These are phyloP conservation scores for Xestia ashworthii DNA, from an alignment of 2,888 invertebrate species.

Conservation along the genomic window DNA sequence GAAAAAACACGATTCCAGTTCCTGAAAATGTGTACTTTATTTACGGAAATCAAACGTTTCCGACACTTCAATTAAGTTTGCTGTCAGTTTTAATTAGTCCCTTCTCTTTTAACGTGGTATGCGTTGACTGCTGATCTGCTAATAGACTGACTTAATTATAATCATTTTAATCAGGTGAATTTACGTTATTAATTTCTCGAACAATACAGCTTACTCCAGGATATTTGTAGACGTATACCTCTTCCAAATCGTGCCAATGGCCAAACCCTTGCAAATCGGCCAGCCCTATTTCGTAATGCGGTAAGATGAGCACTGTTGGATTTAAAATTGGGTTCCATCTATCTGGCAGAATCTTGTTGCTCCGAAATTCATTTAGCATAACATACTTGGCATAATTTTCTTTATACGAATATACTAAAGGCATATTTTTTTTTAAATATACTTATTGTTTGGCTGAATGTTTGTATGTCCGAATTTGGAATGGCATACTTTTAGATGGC, in stretches of 20 bases:
- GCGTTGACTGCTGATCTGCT: conserved; percentile 5
- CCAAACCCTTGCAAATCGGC: background rate
- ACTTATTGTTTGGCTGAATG: too few relatives aligned
- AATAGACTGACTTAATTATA: background rate
- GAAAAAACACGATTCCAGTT: conserved; percentile 21
- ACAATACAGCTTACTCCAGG: too few relatives aligned
- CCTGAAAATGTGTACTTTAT: conserved; percentile 52
- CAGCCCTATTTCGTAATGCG: background rate
- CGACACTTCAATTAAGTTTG: conserved; percentile 46
- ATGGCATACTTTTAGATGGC: too few relatives aligned
- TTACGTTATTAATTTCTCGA: background rate
- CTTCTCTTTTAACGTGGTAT: conserved; percentile 42
- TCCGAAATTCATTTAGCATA: too few relatives aligned
- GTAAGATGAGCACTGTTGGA: background rate
- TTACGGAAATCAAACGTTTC: conserved; percentile 51
- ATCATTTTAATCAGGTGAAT: background rate
- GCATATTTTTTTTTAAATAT: too few relatives aligned
- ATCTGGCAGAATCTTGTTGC: too few relatives aligned
- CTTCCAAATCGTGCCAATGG: background rate
- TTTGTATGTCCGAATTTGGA: too few relatives aligned
- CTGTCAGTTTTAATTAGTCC: conserved; percentile 53
- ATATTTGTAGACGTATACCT: background rate
- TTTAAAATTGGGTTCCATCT: too few relatives aligned
- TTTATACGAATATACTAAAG: too few relatives aligned
- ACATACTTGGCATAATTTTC: too few relatives aligned